Evolutionary conservation across 2,888 invertebrate genomes (phyloP), one percentile per base, ranked within the genome.

Genomic region (Epicampocera succincta): DNA sequence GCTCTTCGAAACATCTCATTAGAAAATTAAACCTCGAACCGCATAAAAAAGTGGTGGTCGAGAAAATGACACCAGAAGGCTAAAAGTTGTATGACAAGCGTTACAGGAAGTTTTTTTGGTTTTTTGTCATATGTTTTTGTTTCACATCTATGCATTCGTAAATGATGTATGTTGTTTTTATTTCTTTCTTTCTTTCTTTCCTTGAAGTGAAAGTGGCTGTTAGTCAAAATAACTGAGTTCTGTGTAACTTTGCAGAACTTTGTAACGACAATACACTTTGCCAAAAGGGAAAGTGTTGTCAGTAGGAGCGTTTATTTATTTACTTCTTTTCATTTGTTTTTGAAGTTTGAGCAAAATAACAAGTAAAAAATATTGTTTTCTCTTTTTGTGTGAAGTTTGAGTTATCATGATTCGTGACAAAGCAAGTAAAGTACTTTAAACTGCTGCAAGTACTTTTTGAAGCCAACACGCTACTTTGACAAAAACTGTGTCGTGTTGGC

Each of bases 381-480:
- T 42, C 65, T 38, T 68, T 73, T 46, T 52, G 44, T 58, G 65
- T 69, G 40, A 75, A 76, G 71, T 74, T 83, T 81, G 83, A 75
- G 66, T 84, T 84, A 83, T 83, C 78, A 76, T 84, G 84, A 83
- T 84, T 85, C 87, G 86, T 85, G 86, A 84, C 86, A 87, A 84
- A 87, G 87, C 87, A 87, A 89, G 87, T 86, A 84, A 84, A 80
- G 83, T 76, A 80, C 44, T 33, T 33, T 8, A 33, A 76, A 83
- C 58, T 83, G 54, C 3, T 13, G 19, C 29, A 33, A 1, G 33
- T 25, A 25, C 0, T 33, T 38, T 56, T 42, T 33, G 21, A 60
- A 21, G 46, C 13, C 40, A 58, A 19, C 13, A 60, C 50, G 42
- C 66, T 68, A 60, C 60, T 3, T n/a, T n/a, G n/a, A n/a, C n/a